Conservation (phyloP, 35 echinoderm and acorn worm genomes). For the Apostichopus japonicus region DNA sequence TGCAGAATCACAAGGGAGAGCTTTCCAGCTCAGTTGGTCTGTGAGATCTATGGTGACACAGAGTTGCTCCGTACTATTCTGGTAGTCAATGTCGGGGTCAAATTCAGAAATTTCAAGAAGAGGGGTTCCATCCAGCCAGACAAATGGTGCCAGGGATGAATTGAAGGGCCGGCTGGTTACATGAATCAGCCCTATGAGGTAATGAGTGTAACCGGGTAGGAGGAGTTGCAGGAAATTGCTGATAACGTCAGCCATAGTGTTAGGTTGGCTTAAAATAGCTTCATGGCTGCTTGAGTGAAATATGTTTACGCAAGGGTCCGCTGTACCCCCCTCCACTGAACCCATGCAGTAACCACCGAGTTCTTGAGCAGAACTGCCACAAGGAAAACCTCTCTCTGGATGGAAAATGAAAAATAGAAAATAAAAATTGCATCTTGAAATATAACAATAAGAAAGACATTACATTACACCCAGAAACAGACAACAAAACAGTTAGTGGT, state of each 20-base stretch:
- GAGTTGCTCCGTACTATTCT: not conserved
- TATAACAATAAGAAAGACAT: too few species aligned
- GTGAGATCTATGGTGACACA: slow-evolving; percentile 18
- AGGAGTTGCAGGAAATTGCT: not conserved
- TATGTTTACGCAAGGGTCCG: slow-evolving; percentile 15
- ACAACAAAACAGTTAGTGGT: too few species aligned
- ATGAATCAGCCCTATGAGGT: slow-evolving; percentile 37
- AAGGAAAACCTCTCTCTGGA: slow-evolving; percentile 30
- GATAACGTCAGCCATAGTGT: not conserved
- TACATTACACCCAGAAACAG: too few species aligned
- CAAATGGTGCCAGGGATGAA: not conserved
- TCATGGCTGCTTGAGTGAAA: slow-evolving; percentile 5
- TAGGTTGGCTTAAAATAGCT: not conserved
- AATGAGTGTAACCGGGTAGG: slow-evolving; percentile 11
- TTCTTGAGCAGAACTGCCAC: not conserved
- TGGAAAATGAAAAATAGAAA: not conserved
- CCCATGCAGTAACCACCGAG: slow-evolving; percentile 12
- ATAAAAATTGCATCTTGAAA: not conserved
- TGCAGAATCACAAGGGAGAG: not conserved
- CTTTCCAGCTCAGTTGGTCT: not conserved
- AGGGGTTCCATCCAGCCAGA: slow-evolving; percentile 41
- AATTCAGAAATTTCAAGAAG: slow-evolving; percentile 1
- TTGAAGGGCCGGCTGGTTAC: not conserved
- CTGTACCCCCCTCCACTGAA: not conserved
- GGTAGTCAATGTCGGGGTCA: not conserved